phyloP scores from a whole-genome alignment of 2,113 vertebrate genomes.

The Ursus arctos region DNA sequence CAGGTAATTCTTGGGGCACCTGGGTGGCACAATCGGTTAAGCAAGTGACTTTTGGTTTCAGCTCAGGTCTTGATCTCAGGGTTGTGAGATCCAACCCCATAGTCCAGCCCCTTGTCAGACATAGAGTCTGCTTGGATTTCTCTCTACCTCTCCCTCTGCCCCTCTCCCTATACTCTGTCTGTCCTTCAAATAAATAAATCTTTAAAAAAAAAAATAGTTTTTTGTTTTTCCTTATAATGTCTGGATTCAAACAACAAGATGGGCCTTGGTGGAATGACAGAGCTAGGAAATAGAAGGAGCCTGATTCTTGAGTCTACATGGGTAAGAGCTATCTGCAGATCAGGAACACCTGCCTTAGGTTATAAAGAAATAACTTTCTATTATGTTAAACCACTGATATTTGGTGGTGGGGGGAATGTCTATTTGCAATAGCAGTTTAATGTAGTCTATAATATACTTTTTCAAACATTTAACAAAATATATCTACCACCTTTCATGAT shows the following conservation, averaged over 20 bases:
- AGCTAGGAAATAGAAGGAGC: not conserved
- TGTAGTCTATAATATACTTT: not conserved
- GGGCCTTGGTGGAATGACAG: not conserved
- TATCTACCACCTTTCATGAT: not conserved
- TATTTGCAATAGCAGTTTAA: not conserved
- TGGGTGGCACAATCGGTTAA: too few species aligned
- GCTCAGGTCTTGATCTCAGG: not conserved
- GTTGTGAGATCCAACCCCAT: not conserved
- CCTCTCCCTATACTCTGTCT: not conserved
- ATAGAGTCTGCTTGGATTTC: not conserved
- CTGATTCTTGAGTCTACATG: not conserved
- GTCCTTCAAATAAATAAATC: not conserved
- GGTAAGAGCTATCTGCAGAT: not conserved
- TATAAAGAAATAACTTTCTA: not conserved
- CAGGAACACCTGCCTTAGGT: not conserved
- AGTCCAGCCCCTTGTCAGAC: not conserved
- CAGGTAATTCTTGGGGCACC: not conserved
- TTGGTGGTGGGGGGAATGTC: not conserved
- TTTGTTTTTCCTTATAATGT: not conserved
- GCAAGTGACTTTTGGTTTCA: not conserved
- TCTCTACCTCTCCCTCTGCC: not conserved
- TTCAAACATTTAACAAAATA: not conserved
- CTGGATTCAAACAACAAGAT: not conserved
- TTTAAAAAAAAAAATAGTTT: not conserved
- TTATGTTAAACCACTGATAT: not conserved